Percentiles rank a stretch among this genome's conserved stretches.
Evolutionary conservation across 2,888 invertebrate genomes (phyloP).

Genomic region (Drosophila differens): DNA sequence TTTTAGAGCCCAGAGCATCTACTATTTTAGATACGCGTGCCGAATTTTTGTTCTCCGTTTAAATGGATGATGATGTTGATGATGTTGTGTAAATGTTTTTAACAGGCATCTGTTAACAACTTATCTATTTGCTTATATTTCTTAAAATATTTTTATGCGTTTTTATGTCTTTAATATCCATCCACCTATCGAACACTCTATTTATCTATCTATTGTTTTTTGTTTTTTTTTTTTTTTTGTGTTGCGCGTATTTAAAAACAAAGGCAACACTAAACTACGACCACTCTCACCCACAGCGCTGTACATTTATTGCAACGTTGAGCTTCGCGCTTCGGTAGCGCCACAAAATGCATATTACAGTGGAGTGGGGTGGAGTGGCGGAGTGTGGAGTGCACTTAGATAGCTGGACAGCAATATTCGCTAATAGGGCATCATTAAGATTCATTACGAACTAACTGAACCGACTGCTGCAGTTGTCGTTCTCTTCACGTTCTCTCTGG

Average conservation of each 20-base stretch:
- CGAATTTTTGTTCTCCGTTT: conserved; percentile 16
- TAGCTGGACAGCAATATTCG: conserved; percentile 46
- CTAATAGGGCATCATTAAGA: conserved; percentile 78
- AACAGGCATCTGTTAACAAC: not conserved
- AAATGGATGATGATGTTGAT: not conserved
- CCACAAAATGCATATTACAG: conserved; percentile 57
- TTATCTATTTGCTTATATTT: not conserved
- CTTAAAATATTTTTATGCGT: not conserved
- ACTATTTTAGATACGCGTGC: conserved; percentile 40
- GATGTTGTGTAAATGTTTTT: not conserved
- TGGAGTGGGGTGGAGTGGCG: too few relatives aligned
- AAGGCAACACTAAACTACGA: not conserved
- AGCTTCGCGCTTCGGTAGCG: conserved; percentile 69
- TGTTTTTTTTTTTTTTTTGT: conserved; percentile 11
- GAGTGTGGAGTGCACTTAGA: conserved; percentile 51
- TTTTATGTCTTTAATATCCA: too few relatives aligned
- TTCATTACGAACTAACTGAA: conserved; percentile 63
- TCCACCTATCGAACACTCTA: not conserved
- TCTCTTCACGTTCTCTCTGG: conserved; percentile 5
- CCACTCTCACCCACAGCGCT: not conserved
- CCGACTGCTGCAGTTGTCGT: not conserved
- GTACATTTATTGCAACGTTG: conserved; percentile 22
- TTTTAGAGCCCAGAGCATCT: conserved; percentile 8
- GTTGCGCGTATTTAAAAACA: not conserved
- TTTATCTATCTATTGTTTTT: conserved; percentile 3